Evolutionary conservation across 2,888 invertebrate species (phyloP).

Genomic region (Heliconius sara): DNA sequence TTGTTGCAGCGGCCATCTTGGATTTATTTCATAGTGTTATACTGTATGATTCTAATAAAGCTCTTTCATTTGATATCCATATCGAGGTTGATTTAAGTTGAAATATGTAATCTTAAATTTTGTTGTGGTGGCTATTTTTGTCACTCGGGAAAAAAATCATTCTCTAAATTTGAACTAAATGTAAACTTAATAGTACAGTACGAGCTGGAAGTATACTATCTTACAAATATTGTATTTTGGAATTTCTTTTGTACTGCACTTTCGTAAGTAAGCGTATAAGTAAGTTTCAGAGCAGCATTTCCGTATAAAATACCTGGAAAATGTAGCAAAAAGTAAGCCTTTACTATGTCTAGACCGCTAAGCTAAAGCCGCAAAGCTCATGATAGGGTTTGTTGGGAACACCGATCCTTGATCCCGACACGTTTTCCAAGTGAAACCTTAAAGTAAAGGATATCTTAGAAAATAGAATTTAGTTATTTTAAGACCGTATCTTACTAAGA

Average conservation of each 20-base stretch:
- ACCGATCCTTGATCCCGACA: slow-evolving; percentile 46
- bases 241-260: slow-evolving; percentile 5
- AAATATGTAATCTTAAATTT: too few species aligned
- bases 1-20: too few species aligned
- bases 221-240: neutral
- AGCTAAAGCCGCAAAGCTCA: slow-evolving; percentile 49
- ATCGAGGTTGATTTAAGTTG: too few species aligned
- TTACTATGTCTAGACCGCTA: slow-evolving; percentile 45
- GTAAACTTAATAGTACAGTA: too few species aligned
- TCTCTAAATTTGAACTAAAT: too few species aligned
- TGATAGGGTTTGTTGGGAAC: slow-evolving; percentile 46
- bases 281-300: slow-evolving; percentile 41
- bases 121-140: too few species aligned
- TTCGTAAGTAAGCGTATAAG: neutral
- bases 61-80: too few species aligned
- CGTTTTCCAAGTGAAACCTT: slow-evolving; percentile 36
- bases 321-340: slow-evolving; percentile 40
- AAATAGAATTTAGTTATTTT: slow-evolving; percentile 12
- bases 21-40: too few species aligned
- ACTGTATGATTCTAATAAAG: too few species aligned
- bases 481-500: neutral
- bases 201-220: too few species aligned
- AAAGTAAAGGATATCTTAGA: slow-evolving; percentile 23
- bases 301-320: slow-evolving; percentile 40
- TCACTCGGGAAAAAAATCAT: too few species aligned